phyloP scores from a whole-genome alignment of 2,113 vertebrate genomes.

The Tichodroma muraria region DNA sequence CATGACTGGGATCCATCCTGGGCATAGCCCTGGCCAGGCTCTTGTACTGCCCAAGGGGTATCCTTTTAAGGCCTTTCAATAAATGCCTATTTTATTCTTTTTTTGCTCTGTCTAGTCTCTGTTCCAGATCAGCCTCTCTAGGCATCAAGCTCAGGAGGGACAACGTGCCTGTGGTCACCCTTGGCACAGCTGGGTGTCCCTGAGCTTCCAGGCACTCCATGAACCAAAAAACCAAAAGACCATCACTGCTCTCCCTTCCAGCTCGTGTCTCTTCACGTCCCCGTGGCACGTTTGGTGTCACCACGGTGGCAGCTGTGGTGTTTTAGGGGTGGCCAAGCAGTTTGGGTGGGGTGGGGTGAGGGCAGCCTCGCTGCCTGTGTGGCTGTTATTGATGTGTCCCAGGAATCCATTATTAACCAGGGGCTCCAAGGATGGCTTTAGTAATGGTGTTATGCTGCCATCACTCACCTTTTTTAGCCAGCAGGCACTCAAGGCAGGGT shows the following conservation, averaged over 20 bases:
- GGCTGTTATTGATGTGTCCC: neutral
- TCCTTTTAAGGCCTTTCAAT: no score
- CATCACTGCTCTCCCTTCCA: neutral
- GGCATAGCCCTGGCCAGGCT: no score
- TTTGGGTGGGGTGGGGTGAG: neutral
- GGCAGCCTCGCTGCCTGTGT: neutral
- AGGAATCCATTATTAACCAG: neutral
- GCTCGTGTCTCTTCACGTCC: fast-evolving
- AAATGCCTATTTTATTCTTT: no score
- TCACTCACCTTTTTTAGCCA: constrained; percentile 22
- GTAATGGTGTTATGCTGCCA: neutral
- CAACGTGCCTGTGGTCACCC: neutral
- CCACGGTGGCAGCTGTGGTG: neutral
- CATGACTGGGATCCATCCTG: no score
- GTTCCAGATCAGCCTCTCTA: no score
- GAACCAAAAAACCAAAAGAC: neutral
- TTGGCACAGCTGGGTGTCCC: neutral
- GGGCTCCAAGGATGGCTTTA: constrained; percentile 10
- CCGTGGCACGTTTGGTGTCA: fast-evolving
- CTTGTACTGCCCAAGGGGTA: no score
- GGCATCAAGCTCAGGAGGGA: neutral
- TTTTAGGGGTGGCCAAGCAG: neutral
- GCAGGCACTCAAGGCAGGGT: neutral
- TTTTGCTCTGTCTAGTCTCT: no score
- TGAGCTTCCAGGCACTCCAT: neutral